These are phyloP conservation scores for Amphimallon solstitiale DNA, from an alignment of 2,888 invertebrate species.

Conservation along the genomic window DNA sequence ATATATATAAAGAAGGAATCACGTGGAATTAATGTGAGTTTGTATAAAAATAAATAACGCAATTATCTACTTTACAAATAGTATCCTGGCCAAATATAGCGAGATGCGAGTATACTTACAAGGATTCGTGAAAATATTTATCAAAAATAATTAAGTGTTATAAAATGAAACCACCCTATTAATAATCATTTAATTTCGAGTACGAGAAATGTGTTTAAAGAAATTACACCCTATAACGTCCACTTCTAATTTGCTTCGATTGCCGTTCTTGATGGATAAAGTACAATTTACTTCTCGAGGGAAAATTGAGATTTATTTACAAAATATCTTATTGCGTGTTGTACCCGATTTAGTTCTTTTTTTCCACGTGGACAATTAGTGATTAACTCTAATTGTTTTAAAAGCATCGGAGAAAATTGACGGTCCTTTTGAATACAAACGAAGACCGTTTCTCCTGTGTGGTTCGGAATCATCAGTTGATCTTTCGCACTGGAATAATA, in stretches of 20 bases:
- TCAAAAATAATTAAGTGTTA: too few species aligned
- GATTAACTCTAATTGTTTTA: slow-evolving; percentile 22
- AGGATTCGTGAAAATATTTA: too few species aligned
- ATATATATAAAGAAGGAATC: too few species aligned
- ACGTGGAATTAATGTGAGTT: too few species aligned
- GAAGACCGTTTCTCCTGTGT: not conserved
- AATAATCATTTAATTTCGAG: too few species aligned
- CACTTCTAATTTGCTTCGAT: not conserved
- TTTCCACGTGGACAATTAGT: slow-evolving; percentile 8
- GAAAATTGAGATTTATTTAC: slow-evolving; percentile 28
- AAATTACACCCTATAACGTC: too few species aligned
- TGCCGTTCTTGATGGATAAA: slow-evolving; percentile 15
- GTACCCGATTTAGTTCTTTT: not conserved
- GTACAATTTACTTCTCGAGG: slow-evolving; percentile 6
- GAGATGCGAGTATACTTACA: too few species aligned
- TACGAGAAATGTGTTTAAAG: too few species aligned
- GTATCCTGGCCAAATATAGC: too few species aligned
- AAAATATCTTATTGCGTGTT: slow-evolving; percentile 14
- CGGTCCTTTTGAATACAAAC: slow-evolving; percentile 5
- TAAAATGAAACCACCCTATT: too few species aligned
- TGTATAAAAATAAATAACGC: too few species aligned
- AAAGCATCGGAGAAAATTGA: slow-evolving; percentile 14
- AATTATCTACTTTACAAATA: too few species aligned
- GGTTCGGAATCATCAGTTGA: not conserved
- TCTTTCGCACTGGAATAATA: slow-evolving; percentile 15